These are phyloP conservation scores for Limnothrissa miodon DNA, from an alignment of 2,113 vertebrate genomes.

Conservation along the genomic window DNA sequence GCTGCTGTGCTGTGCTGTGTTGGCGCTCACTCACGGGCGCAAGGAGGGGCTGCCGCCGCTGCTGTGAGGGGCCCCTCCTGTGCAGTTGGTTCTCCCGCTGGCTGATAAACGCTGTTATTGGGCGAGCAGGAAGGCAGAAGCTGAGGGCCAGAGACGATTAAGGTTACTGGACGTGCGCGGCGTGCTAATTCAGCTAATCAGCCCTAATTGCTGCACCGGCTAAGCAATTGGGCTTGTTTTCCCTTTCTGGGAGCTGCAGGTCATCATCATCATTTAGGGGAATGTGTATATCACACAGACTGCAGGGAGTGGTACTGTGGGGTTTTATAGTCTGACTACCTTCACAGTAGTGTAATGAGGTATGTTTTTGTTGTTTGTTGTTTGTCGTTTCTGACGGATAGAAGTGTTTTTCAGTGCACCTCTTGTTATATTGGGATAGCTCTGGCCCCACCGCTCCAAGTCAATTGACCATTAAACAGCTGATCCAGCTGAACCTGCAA, in stretches of 20 bases:
- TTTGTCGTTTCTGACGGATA: neutral
- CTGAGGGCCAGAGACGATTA: slow-evolving; percentile 48
- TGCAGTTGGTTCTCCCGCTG: slow-evolving; percentile 20
- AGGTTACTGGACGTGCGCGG: slow-evolving; percentile 53
- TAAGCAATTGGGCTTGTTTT: slow-evolving; percentile 45
- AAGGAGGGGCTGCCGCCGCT: neutral
- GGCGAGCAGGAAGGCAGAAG: slow-evolving; percentile 26
- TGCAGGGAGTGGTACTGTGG: neutral
- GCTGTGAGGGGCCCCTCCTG: neutral
- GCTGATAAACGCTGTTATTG: slow-evolving; percentile 50
- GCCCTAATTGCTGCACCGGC: slow-evolving; percentile 64
- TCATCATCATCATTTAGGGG: neutral
- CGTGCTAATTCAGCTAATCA: slow-evolving; percentile 66
- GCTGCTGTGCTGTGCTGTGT: slow-evolving; percentile 9
- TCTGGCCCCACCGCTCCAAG: neutral
- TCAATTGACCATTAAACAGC: neutral
- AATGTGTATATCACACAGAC: neutral
- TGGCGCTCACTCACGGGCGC: slow-evolving; percentile 19
- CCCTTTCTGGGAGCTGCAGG: slow-evolving; percentile 1
- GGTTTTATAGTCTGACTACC: neutral
- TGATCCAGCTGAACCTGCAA: neutral
- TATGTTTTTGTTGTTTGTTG: neutral
- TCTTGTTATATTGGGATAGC: neutral
- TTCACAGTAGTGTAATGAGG: neutral
- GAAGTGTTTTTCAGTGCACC: neutral